phyloP scores from a whole-genome alignment of 2,797 vertebrate species.

The Ispidina picta region DNA sequence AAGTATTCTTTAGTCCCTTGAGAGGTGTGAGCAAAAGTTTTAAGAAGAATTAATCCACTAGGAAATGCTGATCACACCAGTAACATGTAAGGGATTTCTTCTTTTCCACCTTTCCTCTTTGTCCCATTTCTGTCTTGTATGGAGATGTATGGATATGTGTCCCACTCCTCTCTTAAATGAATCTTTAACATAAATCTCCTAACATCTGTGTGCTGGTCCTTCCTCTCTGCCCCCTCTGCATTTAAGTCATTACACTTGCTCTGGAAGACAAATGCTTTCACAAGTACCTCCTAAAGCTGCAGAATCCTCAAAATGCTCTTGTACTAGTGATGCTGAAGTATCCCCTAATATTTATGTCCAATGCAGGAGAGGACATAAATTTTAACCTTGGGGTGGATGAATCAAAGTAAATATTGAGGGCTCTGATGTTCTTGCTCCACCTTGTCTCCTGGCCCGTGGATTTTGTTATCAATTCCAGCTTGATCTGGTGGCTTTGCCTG shows the following conservation, averaged over 20 bases:
- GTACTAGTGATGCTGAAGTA: background rate
- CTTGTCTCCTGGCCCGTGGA: background rate
- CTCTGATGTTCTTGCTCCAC: background rate
- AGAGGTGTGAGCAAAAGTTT: background rate
- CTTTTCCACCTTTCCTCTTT: background rate
- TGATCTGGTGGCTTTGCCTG: slow-evolving; percentile 48
- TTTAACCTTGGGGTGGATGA: background rate
- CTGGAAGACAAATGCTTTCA: background rate
- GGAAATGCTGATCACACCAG: background rate
- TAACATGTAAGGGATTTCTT: background rate
- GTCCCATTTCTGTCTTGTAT: background rate
- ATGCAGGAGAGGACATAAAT: background rate
- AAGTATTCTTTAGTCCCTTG: rapidly evolving
- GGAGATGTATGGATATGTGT: background rate
- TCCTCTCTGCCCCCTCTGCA: background rate
- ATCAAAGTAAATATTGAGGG: background rate
- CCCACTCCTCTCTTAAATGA: background rate
- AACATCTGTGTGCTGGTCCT: background rate
- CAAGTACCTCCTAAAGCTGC: background rate
- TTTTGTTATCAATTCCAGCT: slow-evolving; percentile 39
- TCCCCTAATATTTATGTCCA: background rate
- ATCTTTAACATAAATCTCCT: background rate
- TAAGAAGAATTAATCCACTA: background rate
- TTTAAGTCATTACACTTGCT: background rate
- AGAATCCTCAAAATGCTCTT: background rate